phyloP scores from a whole-genome alignment of 2,888 invertebrate species.

The Meandrusa payeni region DNA sequence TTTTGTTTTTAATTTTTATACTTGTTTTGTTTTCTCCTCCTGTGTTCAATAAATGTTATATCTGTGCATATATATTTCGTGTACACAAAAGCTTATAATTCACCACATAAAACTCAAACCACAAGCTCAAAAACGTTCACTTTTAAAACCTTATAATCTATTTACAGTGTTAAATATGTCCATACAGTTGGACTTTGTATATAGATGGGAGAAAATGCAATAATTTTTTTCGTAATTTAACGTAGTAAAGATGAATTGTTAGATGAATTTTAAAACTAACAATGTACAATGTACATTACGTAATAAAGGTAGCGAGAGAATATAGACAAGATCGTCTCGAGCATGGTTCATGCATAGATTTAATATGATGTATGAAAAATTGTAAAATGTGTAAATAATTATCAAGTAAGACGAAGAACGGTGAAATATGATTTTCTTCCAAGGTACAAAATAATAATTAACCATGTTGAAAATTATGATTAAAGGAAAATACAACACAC shows the following conservation, averaged over 20 bases:
- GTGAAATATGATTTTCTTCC: conserved; percentile 79
- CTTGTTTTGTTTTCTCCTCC: too few relatives aligned
- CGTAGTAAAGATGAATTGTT: conserved; percentile 62
- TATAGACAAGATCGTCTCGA: conserved; percentile 42
- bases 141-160: conserved; percentile 8
- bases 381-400: conserved; percentile 79
- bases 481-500: conserved; percentile 68
- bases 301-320: conserved; percentile 69
- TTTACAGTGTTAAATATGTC: conserved; percentile 21
- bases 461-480: conserved; percentile 79
- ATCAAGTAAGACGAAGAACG: conserved; percentile 70
- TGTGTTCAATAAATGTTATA: too few relatives aligned
- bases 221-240: conserved; percentile 74
- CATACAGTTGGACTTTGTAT: conserved; percentile 45
- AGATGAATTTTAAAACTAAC: conserved; percentile 55
- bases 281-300: conserved; percentile 75
- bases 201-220: conserved; percentile 64
- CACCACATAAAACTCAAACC: neutral
- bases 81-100: neutral
- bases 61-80: too few relatives aligned
- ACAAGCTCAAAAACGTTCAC: conserved; percentile 7
- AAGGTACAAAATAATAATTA: conserved; percentile 79
- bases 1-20: too few relatives aligned
- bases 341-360: conserved; percentile 47
- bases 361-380: conserved; percentile 65